Conservation (phyloP, 1,140 invertebrate species). For the Magallana angulata region DNA sequence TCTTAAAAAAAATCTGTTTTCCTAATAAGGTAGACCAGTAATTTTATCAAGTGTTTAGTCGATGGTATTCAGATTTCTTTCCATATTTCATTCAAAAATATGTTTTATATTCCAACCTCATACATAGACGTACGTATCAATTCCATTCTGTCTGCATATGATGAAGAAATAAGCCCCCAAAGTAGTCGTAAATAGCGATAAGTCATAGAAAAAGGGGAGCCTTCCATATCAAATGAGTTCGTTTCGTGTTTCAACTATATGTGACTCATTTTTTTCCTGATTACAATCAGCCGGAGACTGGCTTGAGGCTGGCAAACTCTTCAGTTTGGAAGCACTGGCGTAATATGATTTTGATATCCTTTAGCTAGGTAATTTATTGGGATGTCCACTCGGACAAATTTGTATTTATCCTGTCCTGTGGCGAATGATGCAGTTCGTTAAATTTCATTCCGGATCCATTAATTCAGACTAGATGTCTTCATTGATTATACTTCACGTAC, state of each 20-base stretch:
- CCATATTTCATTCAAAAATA: background rate
- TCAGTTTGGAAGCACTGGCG: background rate
- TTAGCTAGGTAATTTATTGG: constrained; percentile 10
- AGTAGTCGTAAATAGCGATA: constrained; percentile 1
- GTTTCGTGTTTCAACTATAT: background rate
- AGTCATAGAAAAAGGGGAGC: background rate
- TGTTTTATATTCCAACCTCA: background rate
- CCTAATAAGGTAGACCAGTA: too few relatives aligned
- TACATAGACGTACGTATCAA: background rate
- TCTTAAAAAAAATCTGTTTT: too few relatives aligned
- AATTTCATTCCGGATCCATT: constrained; percentile 4
- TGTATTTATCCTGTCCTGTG: constrained; percentile 17
- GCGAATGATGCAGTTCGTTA: constrained; percentile 20
- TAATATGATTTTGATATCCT: constrained; percentile 16
- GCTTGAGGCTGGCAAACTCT: background rate
- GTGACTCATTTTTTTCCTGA: constrained; percentile 2
- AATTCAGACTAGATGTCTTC: background rate
- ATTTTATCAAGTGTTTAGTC: too few relatives aligned
- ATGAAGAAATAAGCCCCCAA: background rate
- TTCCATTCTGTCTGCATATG: background rate
- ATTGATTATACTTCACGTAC: background rate
- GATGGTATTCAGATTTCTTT: background rate
- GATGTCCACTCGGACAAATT: constrained; percentile 8
- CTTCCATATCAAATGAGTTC: constrained; percentile 26
- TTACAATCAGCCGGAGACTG: background rate